Conservation (phyloP, 2,797 vertebrate genomes). For the Zonotrichia albicollis region DNA sequence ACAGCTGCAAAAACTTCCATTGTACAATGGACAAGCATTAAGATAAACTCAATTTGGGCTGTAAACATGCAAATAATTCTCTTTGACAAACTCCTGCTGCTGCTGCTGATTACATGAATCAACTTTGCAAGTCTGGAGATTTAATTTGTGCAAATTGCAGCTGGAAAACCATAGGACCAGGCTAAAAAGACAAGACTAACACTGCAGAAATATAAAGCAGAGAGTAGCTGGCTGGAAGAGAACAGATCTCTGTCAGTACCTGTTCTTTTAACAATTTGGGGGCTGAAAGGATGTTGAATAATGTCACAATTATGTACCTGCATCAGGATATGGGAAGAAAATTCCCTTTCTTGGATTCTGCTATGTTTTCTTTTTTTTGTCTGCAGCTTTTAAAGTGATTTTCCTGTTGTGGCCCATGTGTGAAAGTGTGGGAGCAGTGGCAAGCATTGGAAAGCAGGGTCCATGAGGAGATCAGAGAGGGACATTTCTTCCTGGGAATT, state of each 20-base stretch:
- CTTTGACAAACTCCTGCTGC: slow-evolving; percentile 15
- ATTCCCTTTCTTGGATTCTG: not conserved
- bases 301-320: not conserved
- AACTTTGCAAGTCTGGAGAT: not conserved
- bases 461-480: not conserved
- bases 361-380: not conserved
- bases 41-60: not conserved
- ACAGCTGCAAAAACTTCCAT: not conserved
- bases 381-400: slow-evolving; percentile 47
- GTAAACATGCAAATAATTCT: slow-evolving; percentile 17
- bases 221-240: not conserved
- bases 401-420: not conserved
- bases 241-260: not conserved
- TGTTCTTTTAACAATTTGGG: not conserved
- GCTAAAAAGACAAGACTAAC: not conserved
- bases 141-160: slow-evolving; percentile 26
- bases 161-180: not conserved
- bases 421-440: not conserved
- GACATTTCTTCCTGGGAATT: slow-evolving; percentile 7
- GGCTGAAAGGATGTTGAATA: not conserved
- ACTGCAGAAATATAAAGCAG: not conserved
- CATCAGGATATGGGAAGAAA: not conserved
- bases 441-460: not conserved
- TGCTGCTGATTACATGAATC: not conserved
- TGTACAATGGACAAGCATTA: not conserved